Percentiles rank a stretch among this genome's conserved stretches.
phyloP scores from a whole-genome alignment of 1,140 invertebrate species.

The Hycleus cichorii region DNA sequence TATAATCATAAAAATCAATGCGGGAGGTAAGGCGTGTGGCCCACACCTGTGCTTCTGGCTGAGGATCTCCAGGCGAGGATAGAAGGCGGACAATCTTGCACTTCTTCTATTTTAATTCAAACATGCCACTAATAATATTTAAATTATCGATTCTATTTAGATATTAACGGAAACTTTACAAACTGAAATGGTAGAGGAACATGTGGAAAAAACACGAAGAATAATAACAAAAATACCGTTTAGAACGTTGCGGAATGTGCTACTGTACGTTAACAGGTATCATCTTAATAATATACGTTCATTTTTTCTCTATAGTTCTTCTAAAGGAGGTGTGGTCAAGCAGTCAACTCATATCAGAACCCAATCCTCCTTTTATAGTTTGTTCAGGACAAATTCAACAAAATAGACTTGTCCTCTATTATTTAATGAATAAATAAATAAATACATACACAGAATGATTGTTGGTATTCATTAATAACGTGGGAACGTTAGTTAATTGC shows the following conservation, averaged over 20 bases:
- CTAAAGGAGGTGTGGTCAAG: constrained; percentile 8
- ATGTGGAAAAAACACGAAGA: background rate
- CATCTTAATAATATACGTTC: constrained; percentile 11
- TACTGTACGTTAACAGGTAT: constrained; percentile 10
- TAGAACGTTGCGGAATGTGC: constrained; percentile 10
- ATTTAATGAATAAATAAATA: background rate
- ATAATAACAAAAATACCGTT: constrained; percentile 4
- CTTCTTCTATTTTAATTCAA: constrained; percentile 1
- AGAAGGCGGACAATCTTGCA: constrained; percentile 9
- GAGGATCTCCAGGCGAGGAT: constrained; percentile 3
- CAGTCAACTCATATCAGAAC: constrained; percentile 10
- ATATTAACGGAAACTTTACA: too few species aligned
- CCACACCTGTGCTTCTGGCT: constrained; percentile 16
- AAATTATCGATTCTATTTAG: too few species aligned
- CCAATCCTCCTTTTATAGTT: constrained; percentile 4
- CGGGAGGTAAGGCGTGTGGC: constrained; percentile 25
- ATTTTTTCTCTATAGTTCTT: constrained; percentile 2
- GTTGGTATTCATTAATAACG: constrained; percentile 9
- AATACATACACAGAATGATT: background rate
- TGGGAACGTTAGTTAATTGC: constrained; percentile 14
- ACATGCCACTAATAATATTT: too few species aligned
- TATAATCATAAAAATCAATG: constrained; percentile 33
- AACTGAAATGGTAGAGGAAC: too few species aligned
- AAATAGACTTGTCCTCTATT: background rate
- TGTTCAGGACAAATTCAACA: constrained; percentile 7